phyloP scores from a whole-genome alignment of 2,888 invertebrate genomes.

The Mechanitis mazaeus region DNA sequence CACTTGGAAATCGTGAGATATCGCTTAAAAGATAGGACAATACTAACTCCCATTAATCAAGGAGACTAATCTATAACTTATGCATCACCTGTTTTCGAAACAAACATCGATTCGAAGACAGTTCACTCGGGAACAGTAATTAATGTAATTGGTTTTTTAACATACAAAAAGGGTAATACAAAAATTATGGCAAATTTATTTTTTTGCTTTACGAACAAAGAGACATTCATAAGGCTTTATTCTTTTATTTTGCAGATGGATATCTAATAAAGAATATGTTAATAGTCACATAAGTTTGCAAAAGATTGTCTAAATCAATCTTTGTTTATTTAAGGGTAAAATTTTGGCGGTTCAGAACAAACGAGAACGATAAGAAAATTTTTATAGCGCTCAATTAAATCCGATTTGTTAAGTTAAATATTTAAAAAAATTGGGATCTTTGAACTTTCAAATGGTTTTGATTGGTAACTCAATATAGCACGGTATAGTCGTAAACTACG shows the following conservation, averaged over 20 bases:
- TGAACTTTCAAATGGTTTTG: conserved; percentile 16
- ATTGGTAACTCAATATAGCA: conserved; percentile 23
- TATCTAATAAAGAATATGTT: neutral
- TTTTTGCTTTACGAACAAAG: too few relatives aligned
- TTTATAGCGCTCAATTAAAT: neutral
- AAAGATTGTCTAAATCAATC: neutral
- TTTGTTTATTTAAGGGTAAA: neutral
- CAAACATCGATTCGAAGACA: conserved; percentile 27
- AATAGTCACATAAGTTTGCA: neutral
- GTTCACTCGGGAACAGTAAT: conserved; percentile 10
- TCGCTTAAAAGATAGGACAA: conserved; percentile 28
- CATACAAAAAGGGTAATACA: too few relatives aligned
- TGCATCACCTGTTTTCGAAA: conserved; percentile 51
- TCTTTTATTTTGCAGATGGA: neutral
- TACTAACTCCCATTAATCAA: conserved; percentile 42
- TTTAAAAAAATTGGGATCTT: conserved; percentile 8
- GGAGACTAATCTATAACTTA: conserved; percentile 47
- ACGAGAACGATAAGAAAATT: neutral
- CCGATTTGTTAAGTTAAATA: neutral
- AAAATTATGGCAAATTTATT: too few relatives aligned
- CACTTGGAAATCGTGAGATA: conserved; percentile 32
- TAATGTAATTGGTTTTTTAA: conserved; percentile 6
- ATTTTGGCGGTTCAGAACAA: neutral
- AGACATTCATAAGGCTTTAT: too few relatives aligned
- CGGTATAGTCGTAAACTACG: conserved; percentile 32